Base-by-base conservation (phyloP, 2,113 vertebrate genomes). In the Actenoides hombroni region DNA sequence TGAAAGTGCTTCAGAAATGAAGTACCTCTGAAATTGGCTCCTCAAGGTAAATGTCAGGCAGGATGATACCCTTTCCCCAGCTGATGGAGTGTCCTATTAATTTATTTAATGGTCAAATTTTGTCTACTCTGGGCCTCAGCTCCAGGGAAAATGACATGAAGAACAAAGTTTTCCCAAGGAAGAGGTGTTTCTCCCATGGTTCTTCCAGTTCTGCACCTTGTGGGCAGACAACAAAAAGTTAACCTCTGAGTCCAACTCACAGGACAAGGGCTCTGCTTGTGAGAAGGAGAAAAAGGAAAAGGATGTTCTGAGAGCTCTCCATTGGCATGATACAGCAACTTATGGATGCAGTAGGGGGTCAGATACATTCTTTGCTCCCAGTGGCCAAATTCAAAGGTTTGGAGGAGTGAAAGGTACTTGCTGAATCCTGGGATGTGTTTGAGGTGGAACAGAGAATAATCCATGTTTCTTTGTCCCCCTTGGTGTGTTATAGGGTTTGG, bases 1-100 rank as follows among this genome's bases (percentile, higher is more conserved):
- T 92, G 31, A 83, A 94, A 94, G 90, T 93, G 92, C 94, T 95
- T 97, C 87, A 95, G 70, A 86, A 90, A 87, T 96, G 39, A 95
- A 97, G 94, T 94, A 79, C 59, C 70, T 91, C 92, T 91, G 87
- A 91, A 94, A 93, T 29, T 54, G 70, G 82, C 80, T 90, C 44
- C 57, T 37, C 23, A 39, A 76, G 77, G 73, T 78, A 84, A 81
- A 87, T 23, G 70, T 86, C 68, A 82, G 29, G 59, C 31, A 37
- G 74, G 83, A 59, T 67, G 46, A 49, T 91, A 91, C 37, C 24
- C 15, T 95, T 90, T 91, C 29, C 28, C 9, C 19, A 73, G 35
- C 31, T 79, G 74, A 76, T 76, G 51, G 31, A 9, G 6, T 83
- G 65, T 75, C 92, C 73, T 40, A 33, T 16, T 61, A 53, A 67